Base-by-base conservation (phyloP, 2,888 invertebrate genomes). In the Rhingia campestris region DNA sequence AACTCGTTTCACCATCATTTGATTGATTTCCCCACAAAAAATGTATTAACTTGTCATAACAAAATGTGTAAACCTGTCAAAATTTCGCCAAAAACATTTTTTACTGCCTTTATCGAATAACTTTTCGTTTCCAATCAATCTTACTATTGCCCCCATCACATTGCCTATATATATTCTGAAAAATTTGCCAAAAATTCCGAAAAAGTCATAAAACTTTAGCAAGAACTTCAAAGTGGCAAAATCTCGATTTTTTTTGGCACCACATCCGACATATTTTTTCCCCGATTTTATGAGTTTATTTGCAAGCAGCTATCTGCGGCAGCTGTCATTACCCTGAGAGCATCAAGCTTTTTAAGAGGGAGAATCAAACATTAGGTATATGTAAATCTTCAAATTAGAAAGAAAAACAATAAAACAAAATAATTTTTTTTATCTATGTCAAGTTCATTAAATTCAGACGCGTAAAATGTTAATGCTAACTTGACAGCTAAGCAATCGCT, bases 371-470 rank as follows among this genome's bases (percentile, higher is more conserved):
- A 22, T 2, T 22, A 14, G 6, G 4, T 10, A 22, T 49, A 63
- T 43, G 14, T 70, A 51, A n/a, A 14, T 37, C 6, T 14, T 61
- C 35, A 35, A 59, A 43, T 59, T 14, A 54, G 14, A 30, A 47
- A 32, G 1, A 10, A 6, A 35, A 54, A 54, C 22, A 39, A 32
- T 51, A 47, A 41, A 47, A 4, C 22, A 51, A 51, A 51, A 22
- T 4, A 4, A 6, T 47, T 14, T 72, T 72, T 49, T 66, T 35
- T 69, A 69, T 76, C 56, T 54, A 76, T 79, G 79, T 69, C 82
- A 84, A 70, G 74, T 74, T 84, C 69, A 79, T 79, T 84, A 64
- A 82, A 64, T 80, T 80, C 47, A 61, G 67, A 72, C 67, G 56
- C 67, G 61, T 63, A 76, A 54, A 72, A 66, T 61, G 45, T 63